Evolutionary conservation across 2,888 invertebrate species (phyloP).

Genomic region (Volucella bombylans): DNA sequence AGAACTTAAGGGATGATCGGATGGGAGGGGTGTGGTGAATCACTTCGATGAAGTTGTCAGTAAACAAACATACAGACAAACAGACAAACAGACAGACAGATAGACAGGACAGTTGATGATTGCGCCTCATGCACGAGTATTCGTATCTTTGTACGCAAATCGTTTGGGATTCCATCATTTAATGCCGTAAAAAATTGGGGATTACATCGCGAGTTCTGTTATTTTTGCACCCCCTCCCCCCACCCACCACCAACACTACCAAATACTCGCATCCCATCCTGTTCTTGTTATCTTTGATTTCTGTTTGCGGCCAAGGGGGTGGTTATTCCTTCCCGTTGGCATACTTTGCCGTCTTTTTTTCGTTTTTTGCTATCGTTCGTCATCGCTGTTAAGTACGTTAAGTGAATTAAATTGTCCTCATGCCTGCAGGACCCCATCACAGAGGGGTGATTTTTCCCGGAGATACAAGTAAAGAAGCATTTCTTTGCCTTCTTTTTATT

Average conservation of each 20-base stretch:
- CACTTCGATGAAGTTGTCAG: conserved; percentile 68
- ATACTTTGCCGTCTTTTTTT: conserved; percentile 23
- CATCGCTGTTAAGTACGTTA: conserved; percentile 71
- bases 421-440: conserved; percentile 24
- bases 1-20: conserved; percentile 64
- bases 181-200: conserved; percentile 73
- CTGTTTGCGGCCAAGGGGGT: conserved; percentile 7
- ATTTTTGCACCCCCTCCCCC: conserved; percentile 34
- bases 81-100: conserved; percentile 50
- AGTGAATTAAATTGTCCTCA: conserved; percentile 74
- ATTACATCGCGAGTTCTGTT: conserved; percentile 73
- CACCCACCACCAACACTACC: not conserved
- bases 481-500: not conserved
- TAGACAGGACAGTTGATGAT: conserved; percentile 70
- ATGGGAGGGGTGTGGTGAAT: conserved; percentile 18
- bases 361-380: conserved; percentile 61
- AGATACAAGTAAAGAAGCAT: conserved; percentile 25
- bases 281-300: conserved; percentile 64
- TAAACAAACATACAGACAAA: conserved; percentile 48
- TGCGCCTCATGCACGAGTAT: conserved; percentile 62
- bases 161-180: conserved; percentile 73
- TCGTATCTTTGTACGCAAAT: conserved; percentile 62
- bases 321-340: conserved; percentile 43
- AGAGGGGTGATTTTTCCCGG: conserved; percentile 60
- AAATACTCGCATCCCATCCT: conserved; percentile 6